Evolutionary conservation across 1,140 invertebrate species (phyloP).

Genomic region (Callitettix versicolor): DNA sequence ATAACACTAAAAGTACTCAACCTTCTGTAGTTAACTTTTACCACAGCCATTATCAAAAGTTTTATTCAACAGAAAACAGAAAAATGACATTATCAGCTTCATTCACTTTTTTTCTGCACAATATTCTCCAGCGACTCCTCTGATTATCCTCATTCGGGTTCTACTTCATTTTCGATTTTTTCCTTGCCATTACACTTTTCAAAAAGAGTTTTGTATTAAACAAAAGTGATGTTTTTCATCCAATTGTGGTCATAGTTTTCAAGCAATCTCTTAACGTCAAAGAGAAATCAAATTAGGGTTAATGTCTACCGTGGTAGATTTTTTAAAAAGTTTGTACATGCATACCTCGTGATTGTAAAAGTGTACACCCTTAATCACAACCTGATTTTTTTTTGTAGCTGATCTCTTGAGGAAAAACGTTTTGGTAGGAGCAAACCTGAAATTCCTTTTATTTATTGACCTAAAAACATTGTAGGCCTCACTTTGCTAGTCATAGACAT

Average conservation of each 20-base stretch:
- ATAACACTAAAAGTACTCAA: too few species aligned
- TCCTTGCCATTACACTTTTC: neutral
- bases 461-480: neutral
- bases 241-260: neutral
- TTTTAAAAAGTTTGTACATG: neutral
- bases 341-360: neutral
- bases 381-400: neutral
- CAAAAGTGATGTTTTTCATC: neutral
- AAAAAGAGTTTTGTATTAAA: neutral
- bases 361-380: neutral
- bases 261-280: neutral
- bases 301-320: neutral
- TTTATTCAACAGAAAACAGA: too few species aligned
- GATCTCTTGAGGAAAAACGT: neutral
- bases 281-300: neutral
- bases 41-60: too few species aligned
- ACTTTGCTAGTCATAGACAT: too few species aligned
- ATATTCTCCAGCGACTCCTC: constrained; percentile 1
- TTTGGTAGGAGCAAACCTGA: neutral
- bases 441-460: neutral
- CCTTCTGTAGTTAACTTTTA: too few species aligned
- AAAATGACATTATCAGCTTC: too few species aligned
- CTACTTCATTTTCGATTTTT: neutral
- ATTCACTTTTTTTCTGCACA: neutral
- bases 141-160: neutral